A percentile compares a stretch with the other conserved stretches of the same genome.
These are phyloP conservation scores for Rhodophaea formosa DNA, from an alignment of 2,888 invertebrate species.

Conservation along the genomic window DNA sequence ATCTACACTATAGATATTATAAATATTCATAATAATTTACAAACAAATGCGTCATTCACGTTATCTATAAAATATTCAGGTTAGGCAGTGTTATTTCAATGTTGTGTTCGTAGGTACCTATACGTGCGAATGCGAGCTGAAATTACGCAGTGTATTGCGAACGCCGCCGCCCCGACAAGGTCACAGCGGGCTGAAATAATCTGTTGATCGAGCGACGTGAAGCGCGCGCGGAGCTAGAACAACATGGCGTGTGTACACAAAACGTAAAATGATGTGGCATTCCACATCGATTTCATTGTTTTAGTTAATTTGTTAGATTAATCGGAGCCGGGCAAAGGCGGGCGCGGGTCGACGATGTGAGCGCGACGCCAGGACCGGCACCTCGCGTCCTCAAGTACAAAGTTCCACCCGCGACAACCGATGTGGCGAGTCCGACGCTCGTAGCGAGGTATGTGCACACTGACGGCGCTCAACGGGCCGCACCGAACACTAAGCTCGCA, in stretches of 20 bases:
- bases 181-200: constrained; percentile 38
- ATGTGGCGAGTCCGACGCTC: constrained; percentile 28
- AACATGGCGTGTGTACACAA: constrained; percentile 56
- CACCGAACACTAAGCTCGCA: too few species aligned
- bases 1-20: too few species aligned
- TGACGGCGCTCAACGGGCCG: too few species aligned
- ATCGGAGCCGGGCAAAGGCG: constrained; percentile 28
- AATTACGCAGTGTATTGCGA: background rate
- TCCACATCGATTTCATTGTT: constrained; percentile 36
- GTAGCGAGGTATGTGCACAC: background rate
- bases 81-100: too few species aligned
- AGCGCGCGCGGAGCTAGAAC: constrained; percentile 41
- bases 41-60: too few species aligned
- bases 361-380: constrained; percentile 25
- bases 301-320: constrained; percentile 33
- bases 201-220: constrained; percentile 56
- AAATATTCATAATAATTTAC: too few species aligned
- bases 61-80: too few species aligned
- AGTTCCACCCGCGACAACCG: constrained; percentile 35
- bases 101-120: background rate
- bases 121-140: background rate
- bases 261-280: constrained; percentile 52
- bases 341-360: constrained; percentile 22
- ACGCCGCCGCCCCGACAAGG: constrained; percentile 30
- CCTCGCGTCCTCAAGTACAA: constrained; percentile 4